Base-by-base conservation (phyloP, 2,888 invertebrate species). In the Pollenia labialis region DNA sequence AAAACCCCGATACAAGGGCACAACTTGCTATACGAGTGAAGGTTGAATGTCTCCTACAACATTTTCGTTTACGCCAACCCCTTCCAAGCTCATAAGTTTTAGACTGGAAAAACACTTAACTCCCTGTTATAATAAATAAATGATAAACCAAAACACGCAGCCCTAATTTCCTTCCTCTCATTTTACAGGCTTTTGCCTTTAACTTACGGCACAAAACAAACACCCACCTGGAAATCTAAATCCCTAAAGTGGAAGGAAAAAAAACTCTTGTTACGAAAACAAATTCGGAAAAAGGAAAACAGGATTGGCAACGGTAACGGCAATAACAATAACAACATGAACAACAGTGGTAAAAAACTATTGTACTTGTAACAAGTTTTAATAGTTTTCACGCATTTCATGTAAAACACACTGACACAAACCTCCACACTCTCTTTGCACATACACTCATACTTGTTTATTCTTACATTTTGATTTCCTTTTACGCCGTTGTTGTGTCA, bases 351-450 rank as follows among this genome's bases (percentile, higher is more conserved):
- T 4, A 44, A 50, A 72, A 40, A 14, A 66, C 14, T 9, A 40
- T 56, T 58, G 58, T 79, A 52, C 58, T 68, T 64, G 48, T 66
- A 48, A 60, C 68, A 58, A 74, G 75, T 66, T 68, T 68, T 60
- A 62, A 69, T 18, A 46, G 40, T 60, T 74, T 80, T 74, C 68
- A 85, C 84, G 84, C 84, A 84, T 68, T 84, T 72, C 79, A 84
- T 64, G 52, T 46, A 54, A 68, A 79, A 69, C 18, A 66, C 32
- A 52, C 50, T 56, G 10, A 42, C 68, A n/a, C 9, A 69, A 23
- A 60, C 60, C 12, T 14, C n/a, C 66, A 42, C 40, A 68, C 42
- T 14, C 18, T 40, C n/a, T 7, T 32, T 6, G 6, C 60, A 46
- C 32, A 40, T 18, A 48, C 14, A 46, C 10, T 18, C 16, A 10